phyloP scores from a whole-genome alignment of 2,888 invertebrate genomes.

The Camptogramma bilineatum region DNA sequence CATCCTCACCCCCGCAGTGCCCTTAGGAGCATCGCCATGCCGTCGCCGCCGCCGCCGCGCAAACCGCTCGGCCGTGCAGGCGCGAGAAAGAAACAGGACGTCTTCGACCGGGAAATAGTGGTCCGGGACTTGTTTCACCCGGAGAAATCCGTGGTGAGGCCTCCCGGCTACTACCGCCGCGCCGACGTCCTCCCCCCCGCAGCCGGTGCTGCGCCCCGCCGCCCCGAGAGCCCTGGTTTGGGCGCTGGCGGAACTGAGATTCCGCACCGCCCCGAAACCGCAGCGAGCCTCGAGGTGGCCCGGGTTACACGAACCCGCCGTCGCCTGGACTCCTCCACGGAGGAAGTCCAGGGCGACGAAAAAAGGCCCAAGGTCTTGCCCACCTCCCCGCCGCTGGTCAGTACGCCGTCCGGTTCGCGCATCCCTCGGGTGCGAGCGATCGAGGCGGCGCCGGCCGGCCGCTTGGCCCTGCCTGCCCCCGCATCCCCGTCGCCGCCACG shows the following conservation, averaged over 20 bases:
- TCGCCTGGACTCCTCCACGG: neutral
- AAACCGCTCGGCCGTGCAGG: neutral
- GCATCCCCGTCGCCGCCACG: neutral
- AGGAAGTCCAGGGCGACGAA: neutral
- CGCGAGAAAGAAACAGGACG: neutral
- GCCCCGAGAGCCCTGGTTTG: neutral
- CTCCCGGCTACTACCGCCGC: neutral
- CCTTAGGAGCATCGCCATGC: neutral
- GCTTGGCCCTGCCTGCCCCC: neutral
- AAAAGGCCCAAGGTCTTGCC: neutral
- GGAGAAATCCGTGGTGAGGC: neutral
- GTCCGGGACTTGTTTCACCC: neutral
- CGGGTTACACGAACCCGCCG: neutral
- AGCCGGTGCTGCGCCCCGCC: neutral
- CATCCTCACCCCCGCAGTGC: neutral
- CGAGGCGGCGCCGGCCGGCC: neutral
- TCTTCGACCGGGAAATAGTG: neutral
- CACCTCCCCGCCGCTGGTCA: neutral
- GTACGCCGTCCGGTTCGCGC: neutral
- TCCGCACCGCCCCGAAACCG: constrained; percentile 4
- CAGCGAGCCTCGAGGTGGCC: neutral
- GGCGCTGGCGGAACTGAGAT: neutral
- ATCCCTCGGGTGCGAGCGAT: neutral
- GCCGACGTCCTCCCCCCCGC: neutral
- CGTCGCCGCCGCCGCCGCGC: neutral